phyloP scores from a whole-genome alignment of 2,113 vertebrate species.

The Calyptommatus sinebrachiatus region DNA sequence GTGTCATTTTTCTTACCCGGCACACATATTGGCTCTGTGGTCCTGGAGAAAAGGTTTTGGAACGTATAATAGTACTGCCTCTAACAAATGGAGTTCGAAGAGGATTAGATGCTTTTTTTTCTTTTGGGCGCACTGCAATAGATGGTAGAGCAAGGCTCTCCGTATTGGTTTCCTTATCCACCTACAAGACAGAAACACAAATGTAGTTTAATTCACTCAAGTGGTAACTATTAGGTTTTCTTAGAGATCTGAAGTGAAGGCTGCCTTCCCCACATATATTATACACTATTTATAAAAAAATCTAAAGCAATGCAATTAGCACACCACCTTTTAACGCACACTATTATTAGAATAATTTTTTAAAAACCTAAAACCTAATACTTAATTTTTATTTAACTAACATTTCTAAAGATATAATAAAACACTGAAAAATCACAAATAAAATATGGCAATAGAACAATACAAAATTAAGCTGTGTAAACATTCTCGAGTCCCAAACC shows the following conservation, averaged over 20 bases:
- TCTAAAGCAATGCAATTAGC: not conserved
- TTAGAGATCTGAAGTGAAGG: not conserved
- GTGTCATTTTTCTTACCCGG: conserved; percentile 75
- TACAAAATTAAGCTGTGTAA: not conserved
- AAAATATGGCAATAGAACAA: no score
- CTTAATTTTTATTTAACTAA: not conserved
- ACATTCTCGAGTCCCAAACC: not conserved
- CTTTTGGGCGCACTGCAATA: conserved; percentile 90
- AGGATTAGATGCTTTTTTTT: conserved; percentile 76
- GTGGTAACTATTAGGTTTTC: not conserved
- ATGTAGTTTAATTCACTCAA: not conserved
- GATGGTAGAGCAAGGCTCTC: conserved; percentile 70
- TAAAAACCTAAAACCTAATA: not conserved
- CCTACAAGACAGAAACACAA: conserved; percentile 66
- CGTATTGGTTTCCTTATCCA: conserved; percentile 90
- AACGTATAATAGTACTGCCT: conserved; percentile 95
- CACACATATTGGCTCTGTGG: conserved; percentile 97
- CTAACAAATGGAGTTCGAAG: conserved; percentile 86
- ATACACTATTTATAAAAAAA: not conserved
- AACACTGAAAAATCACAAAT: no score
- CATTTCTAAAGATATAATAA: not conserved
- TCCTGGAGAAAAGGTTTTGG: conserved; percentile 96
- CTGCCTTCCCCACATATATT: not conserved
- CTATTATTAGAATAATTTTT: not conserved
- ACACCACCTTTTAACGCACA: no score